Percentiles rank a stretch among this genome's conserved stretches.
Conservation (phyloP, 2,797 vertebrate genomes). For the Numenius phaeopus region DNA sequence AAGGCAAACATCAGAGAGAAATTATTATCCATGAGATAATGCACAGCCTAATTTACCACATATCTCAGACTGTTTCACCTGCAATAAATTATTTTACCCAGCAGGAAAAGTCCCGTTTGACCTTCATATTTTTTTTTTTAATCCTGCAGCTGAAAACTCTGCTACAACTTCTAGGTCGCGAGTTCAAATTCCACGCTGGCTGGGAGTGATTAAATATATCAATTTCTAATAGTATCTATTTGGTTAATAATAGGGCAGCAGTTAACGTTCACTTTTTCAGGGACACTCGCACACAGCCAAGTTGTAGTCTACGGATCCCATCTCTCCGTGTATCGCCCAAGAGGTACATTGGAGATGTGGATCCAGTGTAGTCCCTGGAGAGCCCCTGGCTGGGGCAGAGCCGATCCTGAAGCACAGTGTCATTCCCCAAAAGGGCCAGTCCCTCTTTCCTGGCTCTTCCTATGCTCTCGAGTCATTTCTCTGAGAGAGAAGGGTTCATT, state of each 20-base stretch:
- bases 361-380: not conserved
- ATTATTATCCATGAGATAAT: slow-evolving; percentile 64
- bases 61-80: slow-evolving; percentile 60
- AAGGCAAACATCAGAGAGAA: slow-evolving; percentile 60
- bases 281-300: not conserved
- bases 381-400: not conserved
- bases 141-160: slow-evolving; percentile 53
- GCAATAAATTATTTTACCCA: slow-evolving; percentile 65
- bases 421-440: not conserved
- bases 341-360: not conserved
- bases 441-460: not conserved
- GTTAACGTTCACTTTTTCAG: not conserved
- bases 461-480: not conserved
- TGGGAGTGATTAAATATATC: slow-evolving; percentile 56
- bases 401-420: not conserved
- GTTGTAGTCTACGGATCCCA: not conserved
- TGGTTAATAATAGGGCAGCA: slow-evolving; percentile 5
- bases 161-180: slow-evolving; percentile 52
- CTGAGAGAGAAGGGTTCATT: not conserved
- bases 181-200: slow-evolving; percentile 59
- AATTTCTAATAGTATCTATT: slow-evolving; percentile 56
- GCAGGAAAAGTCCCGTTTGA: slow-evolving; percentile 60
- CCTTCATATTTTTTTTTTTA: not conserved
- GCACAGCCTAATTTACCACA: slow-evolving; percentile 57
- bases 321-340: not conserved